These are phyloP conservation scores for Corynorhinus townsendii DNA, from an alignment of 2,113 vertebrate species.

Conservation along the genomic window DNA sequence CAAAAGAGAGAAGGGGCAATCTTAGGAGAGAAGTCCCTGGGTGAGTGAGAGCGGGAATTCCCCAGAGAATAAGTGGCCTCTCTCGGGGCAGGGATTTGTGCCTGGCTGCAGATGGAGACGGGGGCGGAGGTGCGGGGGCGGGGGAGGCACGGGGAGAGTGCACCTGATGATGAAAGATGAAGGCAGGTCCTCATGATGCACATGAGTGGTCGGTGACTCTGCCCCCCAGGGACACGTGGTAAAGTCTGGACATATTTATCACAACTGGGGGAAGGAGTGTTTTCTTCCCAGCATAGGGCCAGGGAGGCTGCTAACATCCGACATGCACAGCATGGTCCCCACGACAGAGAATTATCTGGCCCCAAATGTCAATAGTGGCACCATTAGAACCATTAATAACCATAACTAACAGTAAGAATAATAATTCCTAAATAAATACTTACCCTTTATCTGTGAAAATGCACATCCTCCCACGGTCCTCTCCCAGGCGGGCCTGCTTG, in stretches of 20 bases:
- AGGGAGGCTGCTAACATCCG: background rate
- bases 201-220: background rate
- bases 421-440: background rate
- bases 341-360: background rate
- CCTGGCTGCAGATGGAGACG: accelerated
- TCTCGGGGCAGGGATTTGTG: background rate
- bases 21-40: background rate
- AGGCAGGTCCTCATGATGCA: accelerated
- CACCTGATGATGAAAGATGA: accelerated
- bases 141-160: accelerated
- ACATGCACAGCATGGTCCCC: background rate
- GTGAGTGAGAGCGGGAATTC: background rate
- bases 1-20: background rate
- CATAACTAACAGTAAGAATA: background rate
- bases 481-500: accelerated
- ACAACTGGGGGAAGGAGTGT: background rate
- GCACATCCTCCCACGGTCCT: background rate
- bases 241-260: background rate
- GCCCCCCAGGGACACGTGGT: background rate
- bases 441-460: background rate
- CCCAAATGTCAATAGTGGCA: background rate
- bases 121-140: accelerated
- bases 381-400: accelerated
- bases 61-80: background rate
- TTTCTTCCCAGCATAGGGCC: background rate